Base-by-base conservation (phyloP, 2,888 invertebrate species). In the Chironomus tentans region DNA sequence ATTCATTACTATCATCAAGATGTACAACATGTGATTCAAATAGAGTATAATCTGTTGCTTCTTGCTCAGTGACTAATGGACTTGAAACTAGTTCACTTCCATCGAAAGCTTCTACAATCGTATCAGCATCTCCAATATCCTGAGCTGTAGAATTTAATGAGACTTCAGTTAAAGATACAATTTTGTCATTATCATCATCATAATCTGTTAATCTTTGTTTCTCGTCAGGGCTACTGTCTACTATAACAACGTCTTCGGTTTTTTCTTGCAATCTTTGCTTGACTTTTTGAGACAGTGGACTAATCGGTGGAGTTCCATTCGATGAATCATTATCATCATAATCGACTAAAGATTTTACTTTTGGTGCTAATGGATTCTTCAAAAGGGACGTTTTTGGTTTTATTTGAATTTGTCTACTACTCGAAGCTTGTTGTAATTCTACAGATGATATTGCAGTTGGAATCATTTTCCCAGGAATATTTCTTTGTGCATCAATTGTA, bases 1-100 rank as follows among this genome's bases (percentile, higher is more conserved):
- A 85, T 79, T 87, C 88, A 77, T 88, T 88, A 50, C 86, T 85
- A 38, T 87, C 86, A 2, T 85, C 85, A 78, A 88, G 85, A 79
- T 89, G 89, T 0, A 86, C 86, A 80, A 87, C 87, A 70, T 88
- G 89, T 0, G 88, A 85, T 2, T 89, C 87, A 79, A 89, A 90
- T 0, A 90, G 80, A 7, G 90, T 85, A 79, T 88, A 90, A 78
- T 89, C 88, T 4, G 87, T 84, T 78, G 87, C 87, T 78, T 87
- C 87, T 15, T 21, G 69, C 38, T 77, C 77, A 0, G 86, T 83
- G 79, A 88, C 89, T 22, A 88, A 82, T 0, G 88, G 87, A 73
- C 89, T 88, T 0, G 89, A 87, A 28, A 90, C 87, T 15, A 87
- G 80, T 79, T 87, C 87, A 1, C 85, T 84, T 77, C 86, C 85